Base-by-base conservation (phyloP, 2,113 vertebrate genomes). In the Seriola dumerili region DNA sequence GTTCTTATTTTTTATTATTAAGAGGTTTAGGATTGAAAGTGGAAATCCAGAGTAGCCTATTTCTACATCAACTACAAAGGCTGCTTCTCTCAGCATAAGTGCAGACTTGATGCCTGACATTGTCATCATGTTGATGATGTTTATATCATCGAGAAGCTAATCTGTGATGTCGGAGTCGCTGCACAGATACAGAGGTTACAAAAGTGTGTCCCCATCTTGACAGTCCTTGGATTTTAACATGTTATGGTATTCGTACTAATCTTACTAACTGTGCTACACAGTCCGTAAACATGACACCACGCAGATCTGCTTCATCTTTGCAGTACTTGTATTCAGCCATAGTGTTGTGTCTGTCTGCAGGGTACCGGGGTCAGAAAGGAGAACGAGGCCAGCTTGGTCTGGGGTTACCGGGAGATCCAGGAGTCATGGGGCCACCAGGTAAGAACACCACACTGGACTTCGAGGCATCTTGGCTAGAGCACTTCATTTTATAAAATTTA, bases 311-410 rank as follows among this genome's bases (percentile, higher is more conserved):
- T 46, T 57, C 36, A 34, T 5, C 1, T 77, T 19, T 23, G 61
- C 48, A 21, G 50, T 59, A 66, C 67, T 65, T 77, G 32, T 73
- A 75, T 63, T 91, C 67, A 88, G 71, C 80, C 61, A 54, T 8
- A 76, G 16, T 84, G n/a, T 76, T 87, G 42, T 92, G 80, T 96
- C 89, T 96, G 66, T 94, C 84, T 75, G 40, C 92, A 99, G 98
- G 98, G 82, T 97, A 97, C 94, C 95, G 98, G 91, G 98, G 98
- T 91, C 97, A 98, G 94, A 99, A 99, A 91, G 98, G 98, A 85
- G 98, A 99, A 92, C 95, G 98, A 93, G 98, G 98, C 3, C 98
- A 99, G 91, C 95, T 97, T 73, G 98, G 98, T 70, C 95, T 98
- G 83, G 97, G 97, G 80, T 93, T 99, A 72, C 96, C 96, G 38